A percentile compares a stretch with the other conserved stretches of the same genome.
Conservation (phyloP, 2,888 invertebrate species). For the Platerodrilus igneus region DNA sequence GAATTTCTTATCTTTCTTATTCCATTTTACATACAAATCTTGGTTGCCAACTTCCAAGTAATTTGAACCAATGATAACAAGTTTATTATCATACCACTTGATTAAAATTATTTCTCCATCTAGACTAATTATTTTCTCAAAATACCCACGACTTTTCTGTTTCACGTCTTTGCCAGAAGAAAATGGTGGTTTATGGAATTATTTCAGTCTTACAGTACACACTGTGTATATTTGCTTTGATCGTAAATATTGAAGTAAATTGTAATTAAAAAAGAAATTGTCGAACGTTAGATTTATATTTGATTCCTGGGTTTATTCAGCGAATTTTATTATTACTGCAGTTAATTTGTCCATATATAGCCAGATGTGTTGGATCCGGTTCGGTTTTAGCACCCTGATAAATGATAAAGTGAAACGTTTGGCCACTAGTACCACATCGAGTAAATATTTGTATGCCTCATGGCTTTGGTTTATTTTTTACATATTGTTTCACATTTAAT, state of each 20-base stretch:
- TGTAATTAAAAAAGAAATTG: conserved; percentile 3
- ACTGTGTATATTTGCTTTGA: conserved; percentile 11
- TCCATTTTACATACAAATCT: no score
- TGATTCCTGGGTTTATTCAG: conserved; percentile 17
- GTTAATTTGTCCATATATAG: conserved; percentile 20
- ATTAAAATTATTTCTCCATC: conserved; percentile 10
- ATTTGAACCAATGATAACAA: no score
- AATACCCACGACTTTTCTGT: conserved; percentile 6
- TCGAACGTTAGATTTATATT: conserved; percentile 17
- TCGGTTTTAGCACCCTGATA: conserved; percentile 33
- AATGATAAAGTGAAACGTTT: conserved; percentile 35
- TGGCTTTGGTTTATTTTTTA: conserved; percentile 23
- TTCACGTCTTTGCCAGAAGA: conserved; percentile 8
- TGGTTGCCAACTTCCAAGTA: no score
- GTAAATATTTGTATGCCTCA: conserved; percentile 34
- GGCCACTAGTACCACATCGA: conserved; percentile 33
- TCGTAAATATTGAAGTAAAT: conserved; percentile 18
- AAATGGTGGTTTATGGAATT: conserved; percentile 17
- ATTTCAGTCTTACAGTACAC: conserved; percentile 15
- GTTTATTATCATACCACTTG: conserved; percentile 28
- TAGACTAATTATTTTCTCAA: conserved; percentile 13
- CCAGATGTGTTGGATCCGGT: conserved; percentile 18
- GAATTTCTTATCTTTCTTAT: conserved; percentile 24
- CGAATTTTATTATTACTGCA: conserved; percentile 16
- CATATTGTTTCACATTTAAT: conserved; percentile 15